A percentile compares a stretch with the other conserved stretches of the same genome.
Evolutionary conservation across 1,140 invertebrate genomes (phyloP).

Genomic region (Ridgeia piscesae): DNA sequence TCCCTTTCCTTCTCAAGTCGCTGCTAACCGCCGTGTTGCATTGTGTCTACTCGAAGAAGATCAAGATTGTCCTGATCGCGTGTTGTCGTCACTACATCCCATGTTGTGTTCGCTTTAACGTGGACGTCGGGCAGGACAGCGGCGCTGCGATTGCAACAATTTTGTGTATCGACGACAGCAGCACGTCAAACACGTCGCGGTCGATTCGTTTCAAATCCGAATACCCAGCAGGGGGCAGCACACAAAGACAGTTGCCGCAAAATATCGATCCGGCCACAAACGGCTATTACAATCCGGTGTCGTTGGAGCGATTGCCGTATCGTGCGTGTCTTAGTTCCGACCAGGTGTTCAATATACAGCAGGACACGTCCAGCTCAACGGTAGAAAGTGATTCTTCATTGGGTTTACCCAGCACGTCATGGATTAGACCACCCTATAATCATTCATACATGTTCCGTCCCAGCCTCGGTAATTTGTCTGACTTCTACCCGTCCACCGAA

Average conservation of each 20-base stretch:
- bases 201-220: background rate
- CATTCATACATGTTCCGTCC: background rate
- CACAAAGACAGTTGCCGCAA: background rate
- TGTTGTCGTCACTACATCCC: background rate
- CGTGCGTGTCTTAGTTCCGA: background rate
- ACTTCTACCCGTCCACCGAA: background rate
- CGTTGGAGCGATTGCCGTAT: background rate
- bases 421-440: background rate
- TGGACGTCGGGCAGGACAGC: background rate
- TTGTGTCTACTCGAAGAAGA: background rate
- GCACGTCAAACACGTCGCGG: background rate
- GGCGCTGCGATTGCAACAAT: background rate
- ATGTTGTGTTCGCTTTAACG: background rate
- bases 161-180: background rate
- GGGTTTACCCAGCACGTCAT: background rate
- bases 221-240: background rate
- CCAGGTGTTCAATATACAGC: background rate
- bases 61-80: background rate
- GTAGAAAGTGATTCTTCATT: background rate
- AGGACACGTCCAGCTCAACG: background rate
- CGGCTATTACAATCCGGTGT: background rate
- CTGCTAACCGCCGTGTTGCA: background rate
- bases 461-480: background rate
- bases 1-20: background rate
- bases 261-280: background rate